Evolutionary conservation across 2,888 invertebrate genomes (phyloP).

Genomic region (Drosophila planitibia): DNA sequence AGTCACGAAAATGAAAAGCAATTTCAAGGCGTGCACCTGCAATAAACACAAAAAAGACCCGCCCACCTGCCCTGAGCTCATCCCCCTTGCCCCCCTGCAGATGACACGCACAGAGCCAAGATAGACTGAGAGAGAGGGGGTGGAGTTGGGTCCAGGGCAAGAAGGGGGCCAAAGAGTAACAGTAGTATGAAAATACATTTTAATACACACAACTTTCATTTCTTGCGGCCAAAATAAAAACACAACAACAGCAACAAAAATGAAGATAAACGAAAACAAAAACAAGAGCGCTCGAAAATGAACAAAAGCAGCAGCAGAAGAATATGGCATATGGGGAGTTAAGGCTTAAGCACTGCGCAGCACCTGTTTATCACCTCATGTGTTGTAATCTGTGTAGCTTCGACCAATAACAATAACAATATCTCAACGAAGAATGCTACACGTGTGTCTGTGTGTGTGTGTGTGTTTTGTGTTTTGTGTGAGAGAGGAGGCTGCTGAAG

Average conservation of each 20-base stretch:
- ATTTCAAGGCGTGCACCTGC: conserved; percentile 77
- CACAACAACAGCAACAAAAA: conserved; percentile 4
- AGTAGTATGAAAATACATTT: conserved; percentile 77
- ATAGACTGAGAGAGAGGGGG: not conserved
- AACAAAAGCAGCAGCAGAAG: conserved; percentile 64
- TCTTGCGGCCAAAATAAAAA: conserved; percentile 60
- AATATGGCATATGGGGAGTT: conserved; percentile 56
- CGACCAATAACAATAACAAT: conserved; percentile 47
- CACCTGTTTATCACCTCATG: conserved; percentile 78
- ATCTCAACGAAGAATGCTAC: conserved; percentile 40
- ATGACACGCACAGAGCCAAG: conserved; percentile 3
- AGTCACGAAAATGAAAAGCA: conserved; percentile 74
- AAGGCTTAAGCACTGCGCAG: conserved; percentile 55
- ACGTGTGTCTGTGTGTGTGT: conserved; percentile 2
- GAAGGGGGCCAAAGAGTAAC: conserved; percentile 54
- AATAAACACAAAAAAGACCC: conserved; percentile 47
- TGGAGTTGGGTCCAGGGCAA: conserved; percentile 26
- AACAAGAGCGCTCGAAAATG: conserved; percentile 70
- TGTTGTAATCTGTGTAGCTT: conserved; percentile 74
- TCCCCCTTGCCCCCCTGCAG: conserved; percentile 4
- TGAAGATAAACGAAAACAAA: conserved; percentile 38
- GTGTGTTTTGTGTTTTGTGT: not conserved
- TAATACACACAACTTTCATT: conserved; percentile 76
- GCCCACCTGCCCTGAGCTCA: conserved; percentile 14
- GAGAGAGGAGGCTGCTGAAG: conserved; percentile 42